A percentile compares a stretch with the other conserved stretches of the same genome.
Evolutionary conservation across 2,113 vertebrate genomes (phyloP).

Genomic region (Platichthys stellatus): DNA sequence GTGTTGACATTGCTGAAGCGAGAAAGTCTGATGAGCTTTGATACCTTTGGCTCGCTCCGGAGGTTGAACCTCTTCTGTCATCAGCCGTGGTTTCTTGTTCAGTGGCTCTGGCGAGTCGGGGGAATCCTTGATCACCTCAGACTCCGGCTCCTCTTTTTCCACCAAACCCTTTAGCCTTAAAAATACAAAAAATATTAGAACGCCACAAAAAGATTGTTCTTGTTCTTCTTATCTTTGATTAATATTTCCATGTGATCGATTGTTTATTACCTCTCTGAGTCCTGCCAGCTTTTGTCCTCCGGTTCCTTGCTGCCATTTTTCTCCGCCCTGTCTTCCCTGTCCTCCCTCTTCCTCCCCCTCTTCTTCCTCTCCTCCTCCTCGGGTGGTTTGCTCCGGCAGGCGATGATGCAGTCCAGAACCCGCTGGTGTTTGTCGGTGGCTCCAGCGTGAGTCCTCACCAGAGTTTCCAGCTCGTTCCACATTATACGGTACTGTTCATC

Average conservation of each 20-base stretch:
- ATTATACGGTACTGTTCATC: slow-evolving; percentile 99
- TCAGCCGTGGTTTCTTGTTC: slow-evolving; percentile 94
- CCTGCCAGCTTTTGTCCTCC: slow-evolving; percentile 94
- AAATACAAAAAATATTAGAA: not conserved
- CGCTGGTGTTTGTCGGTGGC: slow-evolving; percentile 93
- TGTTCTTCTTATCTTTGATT: not conserved
- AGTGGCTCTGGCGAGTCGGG: slow-evolving; percentile 97
- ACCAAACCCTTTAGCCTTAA: slow-evolving; percentile 88
- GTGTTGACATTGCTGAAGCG: not conserved
- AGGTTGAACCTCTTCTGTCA: slow-evolving; percentile 86
- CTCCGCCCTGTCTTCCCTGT: slow-evolving; percentile 92
- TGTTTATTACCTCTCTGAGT: slow-evolving; percentile 87
- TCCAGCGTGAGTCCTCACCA: slow-evolving; percentile 91
- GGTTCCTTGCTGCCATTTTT: slow-evolving; percentile 90
- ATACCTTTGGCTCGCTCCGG: slow-evolving; percentile 94
- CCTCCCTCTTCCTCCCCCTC: slow-evolving; percentile 94
- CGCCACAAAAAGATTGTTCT: not conserved
- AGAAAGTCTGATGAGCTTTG: not conserved
- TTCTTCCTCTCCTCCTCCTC: slow-evolving; percentile 98
- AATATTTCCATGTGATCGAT: not conserved
- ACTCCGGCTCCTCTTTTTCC: slow-evolving; percentile 93
- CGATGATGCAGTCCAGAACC: slow-evolving; percentile 93
- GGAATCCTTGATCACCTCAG: slow-evolving; percentile 97
- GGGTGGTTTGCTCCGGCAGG: slow-evolving; percentile 95
- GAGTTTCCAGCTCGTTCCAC: slow-evolving; percentile 99